phyloP scores from a whole-genome alignment of 2,888 invertebrate genomes.

The Lasioglossum marginatum region DNA sequence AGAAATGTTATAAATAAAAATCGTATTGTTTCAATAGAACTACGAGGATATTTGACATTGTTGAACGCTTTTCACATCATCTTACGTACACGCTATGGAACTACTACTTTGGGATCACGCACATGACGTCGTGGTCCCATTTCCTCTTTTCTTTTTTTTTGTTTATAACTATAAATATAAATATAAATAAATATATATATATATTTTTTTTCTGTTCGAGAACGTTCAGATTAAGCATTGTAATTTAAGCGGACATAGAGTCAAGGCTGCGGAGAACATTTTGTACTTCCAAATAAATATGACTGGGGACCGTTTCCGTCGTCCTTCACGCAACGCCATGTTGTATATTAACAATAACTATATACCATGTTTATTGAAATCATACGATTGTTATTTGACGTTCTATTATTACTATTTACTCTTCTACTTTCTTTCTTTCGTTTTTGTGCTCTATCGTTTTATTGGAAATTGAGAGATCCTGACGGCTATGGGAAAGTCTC shows the following conservation, averaged over 20 bases:
- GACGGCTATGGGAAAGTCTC: background rate
- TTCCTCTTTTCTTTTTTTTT: background rate
- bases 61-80: background rate
- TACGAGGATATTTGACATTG: slow-evolving; percentile 25
- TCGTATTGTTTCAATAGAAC: slow-evolving; percentile 58
- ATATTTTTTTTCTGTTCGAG: slow-evolving; percentile 9
- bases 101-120: background rate
- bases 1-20: slow-evolving; percentile 57
- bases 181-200: slow-evolving; percentile 10
- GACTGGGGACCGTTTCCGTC: slow-evolving; percentile 15
- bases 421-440: background rate
- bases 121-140: background rate
- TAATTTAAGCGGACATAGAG: slow-evolving; percentile 16
- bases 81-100: slow-evolving; percentile 7
- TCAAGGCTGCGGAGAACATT: slow-evolving; percentile 12
- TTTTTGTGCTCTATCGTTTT: background rate
- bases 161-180: slow-evolving; percentile 8
- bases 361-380: slow-evolving; percentile 45
- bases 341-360: background rate
- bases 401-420: slow-evolving; percentile 5
- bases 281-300: background rate
- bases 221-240: background rate
- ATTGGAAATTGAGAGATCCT: background rate
- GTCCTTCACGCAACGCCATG: slow-evolving; percentile 13
- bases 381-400: slow-evolving; percentile 55